Base-by-base conservation (phyloP, 2,888 invertebrate species). In the Asteroscopus sphinx region DNA sequence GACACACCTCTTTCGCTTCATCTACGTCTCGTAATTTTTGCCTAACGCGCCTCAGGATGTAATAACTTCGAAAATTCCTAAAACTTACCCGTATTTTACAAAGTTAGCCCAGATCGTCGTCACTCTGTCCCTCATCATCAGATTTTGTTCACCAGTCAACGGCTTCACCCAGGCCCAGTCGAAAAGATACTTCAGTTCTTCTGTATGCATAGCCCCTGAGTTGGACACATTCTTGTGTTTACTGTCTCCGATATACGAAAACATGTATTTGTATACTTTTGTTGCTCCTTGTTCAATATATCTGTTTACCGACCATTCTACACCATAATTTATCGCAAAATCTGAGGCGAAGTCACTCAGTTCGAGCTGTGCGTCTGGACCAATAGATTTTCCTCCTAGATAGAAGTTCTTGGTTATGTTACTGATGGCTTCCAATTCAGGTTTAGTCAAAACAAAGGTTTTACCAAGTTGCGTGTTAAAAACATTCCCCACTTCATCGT, bases 81-180 rank as follows among this genome's bases (percentile, higher is more conserved):
- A 26, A 3, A 16, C 84, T 72, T 61, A 87, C 88, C 86, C 83
- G 41, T 69, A 74, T 63, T 86, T 90, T 1, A 84, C 83, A 46
- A 91, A 89, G 48, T 90, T 87, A 0, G 83, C 77, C 85, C 88
- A 88, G 76, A 87, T 57, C 1, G 58, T 73, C 0, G 82, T 80
- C 79, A 87, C 82, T 36, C 74, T 63, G 2, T 86, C 80, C n/a
- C 87, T 83, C 12, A 89, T 80, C 42, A 66, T 12, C 0, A 68
- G 36, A 41, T 86, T 83, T 42, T 88, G 86, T 0, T 59, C 67
- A 6, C 71, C 67, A 2, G 9, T 42, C 21, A 76, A 39, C 0
- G 64, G 51, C 3, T 51, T 40, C 2, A 68, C 67, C 58, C 57
- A 55, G 3, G 66, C 59, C 68, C 70, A 73, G 21, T 77, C 74